phyloP scores from a whole-genome alignment of 2,113 vertebrate species.

The Aegotheles bennettii region DNA sequence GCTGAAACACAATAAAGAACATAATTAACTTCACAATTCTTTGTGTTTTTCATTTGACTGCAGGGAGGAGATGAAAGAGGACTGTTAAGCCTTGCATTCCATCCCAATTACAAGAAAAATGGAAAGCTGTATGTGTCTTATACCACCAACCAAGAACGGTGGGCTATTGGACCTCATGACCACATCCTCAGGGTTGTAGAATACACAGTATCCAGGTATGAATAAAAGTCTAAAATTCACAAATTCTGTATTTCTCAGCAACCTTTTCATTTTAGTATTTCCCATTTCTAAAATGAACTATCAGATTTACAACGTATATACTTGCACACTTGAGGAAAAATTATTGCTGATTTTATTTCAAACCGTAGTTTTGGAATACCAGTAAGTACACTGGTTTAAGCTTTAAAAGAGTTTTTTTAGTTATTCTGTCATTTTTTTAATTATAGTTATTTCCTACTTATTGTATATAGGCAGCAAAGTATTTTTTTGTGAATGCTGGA shows the following conservation, averaged over 20 bases:
- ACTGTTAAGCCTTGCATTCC: constrained; percentile 99
- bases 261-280: not conserved
- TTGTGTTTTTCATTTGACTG: constrained; percentile 97
- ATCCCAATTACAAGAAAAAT: constrained; percentile 99
- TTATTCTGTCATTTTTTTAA: not conserved
- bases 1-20: constrained; percentile 86
- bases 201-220: constrained; percentile 96
- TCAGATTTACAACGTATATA: not conserved
- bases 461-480: not conserved
- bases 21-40: constrained; percentile 98
- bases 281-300: not conserved
- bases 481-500: not conserved
- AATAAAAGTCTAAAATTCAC: not conserved
- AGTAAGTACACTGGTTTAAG: not conserved
- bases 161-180: constrained; percentile 98
- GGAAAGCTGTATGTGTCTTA: constrained; percentile 99
- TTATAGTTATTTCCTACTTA: not conserved
- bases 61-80: constrained; percentile 99
- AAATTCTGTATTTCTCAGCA: not conserved
- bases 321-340: not conserved
- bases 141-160: constrained; percentile 98
- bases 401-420: not conserved
- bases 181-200: constrained; percentile 99
- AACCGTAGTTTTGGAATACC: not conserved
- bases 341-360: not conserved